Conservation (phyloP, 2,797 vertebrate genomes). For the Microhierax caerulescens region DNA sequence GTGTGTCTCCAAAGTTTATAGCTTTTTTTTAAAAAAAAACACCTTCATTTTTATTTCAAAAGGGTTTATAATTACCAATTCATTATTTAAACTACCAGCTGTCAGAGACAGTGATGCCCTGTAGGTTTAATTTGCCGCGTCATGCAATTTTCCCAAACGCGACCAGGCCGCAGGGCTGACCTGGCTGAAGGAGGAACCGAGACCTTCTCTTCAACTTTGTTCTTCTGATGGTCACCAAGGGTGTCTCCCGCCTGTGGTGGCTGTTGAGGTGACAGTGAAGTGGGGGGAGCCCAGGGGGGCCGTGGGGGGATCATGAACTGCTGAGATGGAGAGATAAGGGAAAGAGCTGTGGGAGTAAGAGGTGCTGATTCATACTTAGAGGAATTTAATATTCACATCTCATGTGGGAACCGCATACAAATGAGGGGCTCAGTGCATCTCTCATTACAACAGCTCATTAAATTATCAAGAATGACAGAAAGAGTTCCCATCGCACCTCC, state of each 20-base stretch:
- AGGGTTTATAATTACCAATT: slow-evolving; percentile 51
- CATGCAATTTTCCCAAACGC: neutral
- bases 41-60: slow-evolving; percentile 60
- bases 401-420: slow-evolving; percentile 59
- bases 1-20: slow-evolving; percentile 32
- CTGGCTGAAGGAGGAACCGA: fast-evolving
- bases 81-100: slow-evolving; percentile 60
- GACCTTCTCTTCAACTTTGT: neutral
- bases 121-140: slow-evolving; percentile 29
- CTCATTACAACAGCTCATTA: slow-evolving; percentile 59
- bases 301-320: fast-evolving
- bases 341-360: slow-evolving; percentile 43
- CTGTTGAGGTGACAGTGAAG: neutral
- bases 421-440: slow-evolving; percentile 52
- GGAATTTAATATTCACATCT: slow-evolving; percentile 60
- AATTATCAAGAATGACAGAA: slow-evolving; percentile 52
- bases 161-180: fast-evolving
- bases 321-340: neutral
- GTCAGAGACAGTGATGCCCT: neutral
- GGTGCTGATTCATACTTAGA: slow-evolving; percentile 57
- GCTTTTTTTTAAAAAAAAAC: slow-evolving; percentile 7
- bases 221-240: neutral
- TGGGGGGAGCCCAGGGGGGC: neutral
- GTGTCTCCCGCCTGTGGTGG: neutral
- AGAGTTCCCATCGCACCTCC: slow-evolving; percentile 54